Percentiles rank a stretch among this genome's conserved stretches.
These are phyloP conservation scores for Volucella inflata DNA, from an alignment of 2,888 invertebrate species.

Conservation along the genomic window DNA sequence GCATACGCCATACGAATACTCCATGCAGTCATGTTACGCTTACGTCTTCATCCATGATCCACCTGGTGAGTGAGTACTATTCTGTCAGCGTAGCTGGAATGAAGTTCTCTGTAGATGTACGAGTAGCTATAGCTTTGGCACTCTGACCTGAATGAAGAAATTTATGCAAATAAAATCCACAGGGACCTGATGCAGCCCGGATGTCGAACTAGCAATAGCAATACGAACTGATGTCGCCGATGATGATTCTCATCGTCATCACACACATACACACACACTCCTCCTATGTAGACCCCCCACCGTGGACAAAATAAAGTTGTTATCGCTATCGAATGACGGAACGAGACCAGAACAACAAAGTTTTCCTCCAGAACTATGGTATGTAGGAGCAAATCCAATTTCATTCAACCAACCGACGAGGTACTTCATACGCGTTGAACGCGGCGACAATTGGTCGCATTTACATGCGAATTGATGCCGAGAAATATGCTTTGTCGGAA, in stretches of 20 bases:
- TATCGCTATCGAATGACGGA: slow-evolving; percentile 3
- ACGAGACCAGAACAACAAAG: slow-evolving; percentile 17
- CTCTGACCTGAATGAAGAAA: slow-evolving; percentile 51
- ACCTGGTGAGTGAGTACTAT: not conserved
- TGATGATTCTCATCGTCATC: slow-evolving; percentile 14
- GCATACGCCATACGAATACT: not conserved
- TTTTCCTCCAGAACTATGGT: not conserved
- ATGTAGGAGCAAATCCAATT: slow-evolving; percentile 4
- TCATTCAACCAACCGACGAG: not conserved
- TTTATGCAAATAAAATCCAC: slow-evolving; percentile 59
- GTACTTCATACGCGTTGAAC: slow-evolving; percentile 15
- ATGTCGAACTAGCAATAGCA: slow-evolving; percentile 10
- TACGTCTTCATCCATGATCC: slow-evolving; percentile 6
- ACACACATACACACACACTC: not conserved
- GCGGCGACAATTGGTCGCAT: slow-evolving; percentile 61
- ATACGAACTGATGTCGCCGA: slow-evolving; percentile 16
- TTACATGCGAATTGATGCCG: slow-evolving; percentile 55
- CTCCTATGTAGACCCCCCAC: too few species aligned
- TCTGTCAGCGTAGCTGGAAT: not conserved
- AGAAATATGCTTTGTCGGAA: slow-evolving; percentile 39
- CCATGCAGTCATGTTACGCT: too few species aligned
- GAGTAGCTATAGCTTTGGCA: slow-evolving; percentile 2
- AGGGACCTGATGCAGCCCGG: slow-evolving; percentile 19
- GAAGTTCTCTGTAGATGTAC: not conserved
- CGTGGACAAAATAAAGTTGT: slow-evolving; percentile 26